Evolutionary conservation across 2,888 invertebrate species (phyloP), one percentile per base, ranked within the genome.

Genomic region (Drosophila nr. medialis): DNA sequence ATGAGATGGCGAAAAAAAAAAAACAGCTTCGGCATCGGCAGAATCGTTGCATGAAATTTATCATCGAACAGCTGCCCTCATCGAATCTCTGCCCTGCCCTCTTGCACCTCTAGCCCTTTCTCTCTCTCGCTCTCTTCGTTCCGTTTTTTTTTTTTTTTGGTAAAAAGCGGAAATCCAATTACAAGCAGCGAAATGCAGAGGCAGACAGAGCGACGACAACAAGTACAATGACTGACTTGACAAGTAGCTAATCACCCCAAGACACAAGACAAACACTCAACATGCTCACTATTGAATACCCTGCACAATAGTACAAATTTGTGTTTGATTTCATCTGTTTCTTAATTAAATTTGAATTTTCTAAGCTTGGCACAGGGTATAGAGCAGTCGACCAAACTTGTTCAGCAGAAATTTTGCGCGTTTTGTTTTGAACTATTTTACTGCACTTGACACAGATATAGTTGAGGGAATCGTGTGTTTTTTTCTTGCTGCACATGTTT

Each of bases 111-210:
- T 42, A 34, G 54, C 56, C 8, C 40, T 38, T 38, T 32, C 24
- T 15, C 30, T 36, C 56, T 15, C 51, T 64, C 59, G 30, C 49
- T 54, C 27, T 42, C 51, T 13, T 48, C 40, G 18, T n/a, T 36
- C 15, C 36, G 27, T 24, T 36, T 38, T 54, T 51, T n/a, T n/a
- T n/a, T 54, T 79, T 64, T 59, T 42, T 67, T 66, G 53, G 65
- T 87, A 77, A 87, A 86, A 77, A 79, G 75, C 85, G 89, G 87
- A 85, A 85, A 89, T 85, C 82, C 87, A 89, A 85, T 85, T 85
- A 85, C 85, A 83, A 75, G 81, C 83, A 70, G 69, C 30, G 50
- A 77, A 75, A 75, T 79, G 80, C 71, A 75, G 62, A 66, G 64
- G 83, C 83, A 83, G 84, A 84, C 89, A 76, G 13, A 72, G 65